Conservation (phyloP, 1,140 invertebrate species). For the Scaptomyza pallida region DNA sequence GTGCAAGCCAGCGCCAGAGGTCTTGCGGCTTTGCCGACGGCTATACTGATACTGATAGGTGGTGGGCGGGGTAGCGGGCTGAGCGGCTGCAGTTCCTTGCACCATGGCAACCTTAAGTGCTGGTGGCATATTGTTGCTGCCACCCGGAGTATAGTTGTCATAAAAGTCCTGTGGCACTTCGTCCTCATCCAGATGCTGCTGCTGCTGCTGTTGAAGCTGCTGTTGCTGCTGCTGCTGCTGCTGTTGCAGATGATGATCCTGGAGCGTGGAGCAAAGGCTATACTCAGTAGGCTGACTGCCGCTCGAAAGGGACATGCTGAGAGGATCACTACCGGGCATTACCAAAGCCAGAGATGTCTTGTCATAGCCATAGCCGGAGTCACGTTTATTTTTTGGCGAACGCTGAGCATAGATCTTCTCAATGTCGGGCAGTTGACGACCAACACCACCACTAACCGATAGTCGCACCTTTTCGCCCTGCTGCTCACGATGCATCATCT, state of each 20-base stretch:
- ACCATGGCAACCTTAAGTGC: neutral
- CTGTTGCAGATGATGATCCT: conserved; percentile 18
- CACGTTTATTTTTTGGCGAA: conserved; percentile 64
- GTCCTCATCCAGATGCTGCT: conserved; percentile 54
- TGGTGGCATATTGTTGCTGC: conserved; percentile 58
- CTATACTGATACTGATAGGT: conserved; percentile 80
- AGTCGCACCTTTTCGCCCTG: conserved; percentile 62
- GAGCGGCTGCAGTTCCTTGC: neutral
- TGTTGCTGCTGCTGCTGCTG: conserved; percentile 16
- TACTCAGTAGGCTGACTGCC: conserved; percentile 65
- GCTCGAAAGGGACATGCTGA: conserved; percentile 60
- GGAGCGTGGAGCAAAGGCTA: conserved; percentile 63
- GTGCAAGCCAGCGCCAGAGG: conserved; percentile 58
- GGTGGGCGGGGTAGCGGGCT: conserved; percentile 50
- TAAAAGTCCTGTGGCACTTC: conserved; percentile 78
- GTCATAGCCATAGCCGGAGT: conserved; percentile 47
- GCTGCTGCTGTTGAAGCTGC: conserved; percentile 20
- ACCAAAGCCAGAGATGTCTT: conserved; percentile 43
- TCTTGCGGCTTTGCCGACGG: conserved; percentile 75
- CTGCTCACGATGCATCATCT: conserved; percentile 75
- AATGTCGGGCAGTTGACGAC: conserved; percentile 73
- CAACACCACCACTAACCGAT: conserved; percentile 24
- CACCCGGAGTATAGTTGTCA: conserved; percentile 74
- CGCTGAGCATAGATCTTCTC: conserved; percentile 75
- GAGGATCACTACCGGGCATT: conserved; percentile 66